A percentile compares a stretch with the other conserved stretches of the same genome.
These are phyloP conservation scores for Hyposmocoma kahamanoa DNA, from an alignment of 1,140 invertebrate genomes.

Conservation along the genomic window DNA sequence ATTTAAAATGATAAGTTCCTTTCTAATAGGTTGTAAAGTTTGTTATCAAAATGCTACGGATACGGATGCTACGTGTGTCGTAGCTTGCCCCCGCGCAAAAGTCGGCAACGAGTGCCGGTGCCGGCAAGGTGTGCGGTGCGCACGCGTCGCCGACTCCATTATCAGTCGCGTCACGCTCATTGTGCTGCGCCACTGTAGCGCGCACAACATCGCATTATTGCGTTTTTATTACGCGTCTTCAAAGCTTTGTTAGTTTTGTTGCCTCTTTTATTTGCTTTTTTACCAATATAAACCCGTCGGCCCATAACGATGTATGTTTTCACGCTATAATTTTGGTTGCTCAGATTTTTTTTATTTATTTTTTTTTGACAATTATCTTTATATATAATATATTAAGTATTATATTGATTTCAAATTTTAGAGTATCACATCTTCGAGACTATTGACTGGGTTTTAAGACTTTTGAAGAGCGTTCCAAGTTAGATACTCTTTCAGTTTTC, in stretches of 20 bases:
- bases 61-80: not conserved
- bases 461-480: no score
- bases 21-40: not conserved
- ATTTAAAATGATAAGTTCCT: not conserved
- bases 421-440: no score
- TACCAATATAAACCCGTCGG: conserved; percentile 43
- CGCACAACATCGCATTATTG: conserved; percentile 56
- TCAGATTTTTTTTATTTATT: conserved; percentile 40
- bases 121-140: conserved; percentile 31
- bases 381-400: no score
- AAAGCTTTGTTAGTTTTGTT: conserved; percentile 62
- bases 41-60: not conserved
- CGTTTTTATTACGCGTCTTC: conserved; percentile 69
- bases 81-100: not conserved
- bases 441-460: no score
- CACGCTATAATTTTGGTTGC: conserved; percentile 53
- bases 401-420: no score
- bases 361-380: conserved; percentile 17
- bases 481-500: no score
- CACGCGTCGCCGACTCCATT: conserved; percentile 53
- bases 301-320: conserved; percentile 57
- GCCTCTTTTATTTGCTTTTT: conserved; percentile 54
- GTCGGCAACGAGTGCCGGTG: no score
- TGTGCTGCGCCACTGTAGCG: conserved; percentile 30
- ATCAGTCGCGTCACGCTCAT: conserved; percentile 47